Evolutionary conservation across 2,113 vertebrate species (phyloP).

Genomic region (Erythrocercus mccallii): DNA sequence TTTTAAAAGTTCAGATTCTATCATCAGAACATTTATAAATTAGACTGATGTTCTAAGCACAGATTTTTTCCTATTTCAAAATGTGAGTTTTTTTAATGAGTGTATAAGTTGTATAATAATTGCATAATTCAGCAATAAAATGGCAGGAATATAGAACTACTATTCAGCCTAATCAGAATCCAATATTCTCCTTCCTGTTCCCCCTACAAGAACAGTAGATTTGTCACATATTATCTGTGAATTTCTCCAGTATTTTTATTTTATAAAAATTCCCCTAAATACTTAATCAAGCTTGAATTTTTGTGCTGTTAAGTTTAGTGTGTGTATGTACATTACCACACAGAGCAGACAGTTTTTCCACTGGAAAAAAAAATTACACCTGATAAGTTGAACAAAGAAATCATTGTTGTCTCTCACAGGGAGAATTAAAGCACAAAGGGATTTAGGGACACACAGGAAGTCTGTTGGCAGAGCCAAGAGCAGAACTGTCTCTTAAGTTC

Average conservation of each 20-base stretch:
- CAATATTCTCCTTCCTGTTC: not conserved
- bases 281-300: not conserved
- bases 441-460: slow-evolving; percentile 16
- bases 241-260: not conserved
- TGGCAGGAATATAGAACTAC: not conserved
- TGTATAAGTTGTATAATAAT: not conserved
- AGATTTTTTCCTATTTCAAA: not conserved
- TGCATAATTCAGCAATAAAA: not conserved
- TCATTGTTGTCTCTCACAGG: not conserved
- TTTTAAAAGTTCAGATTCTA: not conserved
- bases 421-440: not conserved
- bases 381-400: slow-evolving; percentile 24
- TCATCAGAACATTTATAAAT: not conserved
- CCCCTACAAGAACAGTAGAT: not conserved
- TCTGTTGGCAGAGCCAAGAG: slow-evolving; percentile 18
- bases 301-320: not conserved
- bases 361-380: not conserved
- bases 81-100: not conserved
- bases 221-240: not conserved
- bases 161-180: not conserved
- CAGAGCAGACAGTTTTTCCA: not conserved
- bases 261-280: not conserved
- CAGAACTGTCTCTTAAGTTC: not conserved
- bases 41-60: not conserved
- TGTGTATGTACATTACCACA: not conserved